These are phyloP conservation scores for Diploptera punctata DNA, from an alignment of 2,888 invertebrate genomes.

Conservation along the genomic window DNA sequence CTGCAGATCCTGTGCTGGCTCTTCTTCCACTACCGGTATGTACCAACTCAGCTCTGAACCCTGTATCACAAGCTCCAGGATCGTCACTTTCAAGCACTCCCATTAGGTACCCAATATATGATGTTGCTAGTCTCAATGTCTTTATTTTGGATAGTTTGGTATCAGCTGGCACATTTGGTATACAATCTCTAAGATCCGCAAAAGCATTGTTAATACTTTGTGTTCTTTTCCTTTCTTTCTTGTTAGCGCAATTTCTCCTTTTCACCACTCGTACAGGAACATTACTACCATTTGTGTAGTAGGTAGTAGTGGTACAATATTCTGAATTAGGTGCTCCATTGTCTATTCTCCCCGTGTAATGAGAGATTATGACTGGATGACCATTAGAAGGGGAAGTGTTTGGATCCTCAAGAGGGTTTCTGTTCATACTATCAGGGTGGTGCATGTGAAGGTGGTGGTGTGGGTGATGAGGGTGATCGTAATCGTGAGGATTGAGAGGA, in stretches of 20 bases:
- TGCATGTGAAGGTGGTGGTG: background rate
- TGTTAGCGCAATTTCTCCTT: conserved; percentile 88
- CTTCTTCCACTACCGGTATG: conserved; percentile 45
- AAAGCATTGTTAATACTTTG: conserved; percentile 96
- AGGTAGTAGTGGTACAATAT: conserved; percentile 27
- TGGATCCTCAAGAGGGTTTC: background rate
- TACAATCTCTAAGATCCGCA: conserved; percentile 89
- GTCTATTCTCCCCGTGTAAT: conserved; percentile 6
- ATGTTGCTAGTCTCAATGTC: conserved; percentile 90
- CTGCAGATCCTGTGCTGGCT: background rate
- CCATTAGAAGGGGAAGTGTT: background rate
- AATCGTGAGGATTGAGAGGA: conserved; percentile 14
- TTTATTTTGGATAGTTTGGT: conserved; percentile 96
- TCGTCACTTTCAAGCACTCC: conserved; percentile 88
- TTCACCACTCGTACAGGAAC: conserved; percentile 67
- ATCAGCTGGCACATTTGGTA: conserved; percentile 95
- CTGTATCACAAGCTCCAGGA: conserved; percentile 70
- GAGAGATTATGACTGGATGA: conserved; percentile 23
- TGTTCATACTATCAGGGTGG: background rate
- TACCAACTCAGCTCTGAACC: conserved; percentile 86
- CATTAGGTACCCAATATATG: conserved; percentile 91
- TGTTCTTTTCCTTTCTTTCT: conserved; percentile 91
- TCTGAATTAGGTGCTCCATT: background rate
- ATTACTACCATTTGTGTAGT: conserved; percentile 7
- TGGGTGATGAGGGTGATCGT: conserved; percentile 12